Evolutionary conservation across 2,888 invertebrate species (phyloP).

Genomic region (Drosophila anceps): DNA sequence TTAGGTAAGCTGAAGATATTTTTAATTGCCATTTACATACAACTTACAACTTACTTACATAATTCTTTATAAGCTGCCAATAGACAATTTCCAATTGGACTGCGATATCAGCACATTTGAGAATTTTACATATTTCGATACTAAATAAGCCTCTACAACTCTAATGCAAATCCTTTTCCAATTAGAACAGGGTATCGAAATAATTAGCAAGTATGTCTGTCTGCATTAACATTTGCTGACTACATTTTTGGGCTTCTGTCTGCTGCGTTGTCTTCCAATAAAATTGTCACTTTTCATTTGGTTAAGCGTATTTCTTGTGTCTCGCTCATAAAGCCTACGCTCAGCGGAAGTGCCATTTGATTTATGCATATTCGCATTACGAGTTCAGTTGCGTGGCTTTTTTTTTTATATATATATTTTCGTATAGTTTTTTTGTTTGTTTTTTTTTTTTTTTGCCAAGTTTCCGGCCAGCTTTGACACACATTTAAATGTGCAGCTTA

Average conservation of each 20-base stretch:
- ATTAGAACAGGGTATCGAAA: conserved; percentile 21
- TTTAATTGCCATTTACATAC: too few relatives aligned
- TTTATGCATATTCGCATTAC: conserved; percentile 73
- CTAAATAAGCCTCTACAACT: background rate
- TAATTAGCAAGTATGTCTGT: conserved; percentile 42
- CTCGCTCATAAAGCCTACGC: conserved; percentile 51
- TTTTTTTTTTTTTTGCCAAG: conserved; percentile 49
- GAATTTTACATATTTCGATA: background rate
- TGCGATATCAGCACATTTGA: background rate
- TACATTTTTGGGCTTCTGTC: conserved; percentile 24
- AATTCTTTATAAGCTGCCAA: background rate
- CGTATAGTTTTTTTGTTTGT: background rate
- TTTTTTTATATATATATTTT: background rate
- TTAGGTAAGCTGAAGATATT: too few relatives aligned
- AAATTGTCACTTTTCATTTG: conserved; percentile 77
- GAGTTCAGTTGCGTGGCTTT: conserved; percentile 44
- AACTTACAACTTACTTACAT: background rate
- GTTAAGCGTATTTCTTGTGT: conserved; percentile 21
- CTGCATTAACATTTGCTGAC: conserved; percentile 45
- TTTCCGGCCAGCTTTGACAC: conserved; percentile 73
- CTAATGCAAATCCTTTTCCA: background rate
- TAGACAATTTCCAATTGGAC: background rate
- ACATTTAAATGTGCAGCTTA: conserved; percentile 62
- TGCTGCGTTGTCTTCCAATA: conserved; percentile 63
- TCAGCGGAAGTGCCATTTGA: conserved; percentile 74